These are phyloP conservation scores for Lepus europaeus DNA, from an alignment of 2,113 vertebrate species.

Conservation along the genomic window DNA sequence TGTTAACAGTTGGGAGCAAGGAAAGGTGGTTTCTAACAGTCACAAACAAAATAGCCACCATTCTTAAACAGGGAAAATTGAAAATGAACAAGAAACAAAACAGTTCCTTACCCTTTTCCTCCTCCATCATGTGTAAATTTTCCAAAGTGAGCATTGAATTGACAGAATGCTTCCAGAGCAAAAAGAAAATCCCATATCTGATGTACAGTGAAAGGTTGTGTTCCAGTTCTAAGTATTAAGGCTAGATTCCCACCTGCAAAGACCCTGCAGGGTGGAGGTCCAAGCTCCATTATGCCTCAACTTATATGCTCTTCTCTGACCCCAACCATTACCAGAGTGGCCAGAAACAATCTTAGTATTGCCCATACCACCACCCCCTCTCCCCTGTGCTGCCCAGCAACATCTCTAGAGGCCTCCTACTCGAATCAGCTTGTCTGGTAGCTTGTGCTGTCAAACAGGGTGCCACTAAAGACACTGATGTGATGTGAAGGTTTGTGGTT, in stretches of 20 bases:
- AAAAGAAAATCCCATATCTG: conserved; percentile 2
- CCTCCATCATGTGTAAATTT: background rate
- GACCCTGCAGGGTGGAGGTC: background rate
- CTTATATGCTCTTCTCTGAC: conserved; percentile 45
- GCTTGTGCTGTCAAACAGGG: conserved; percentile 58
- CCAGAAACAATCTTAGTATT: conserved; percentile 62
- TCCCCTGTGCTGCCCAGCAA: background rate
- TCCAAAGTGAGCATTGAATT: background rate
- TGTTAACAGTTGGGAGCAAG: background rate
- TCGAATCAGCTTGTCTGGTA: conserved; percentile 60
- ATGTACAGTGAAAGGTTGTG: conserved; percentile 3
- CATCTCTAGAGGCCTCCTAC: conserved; percentile 29
- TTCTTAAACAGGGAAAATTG: background rate
- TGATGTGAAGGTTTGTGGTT: conserved; percentile 65
- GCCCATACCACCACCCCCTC: background rate
- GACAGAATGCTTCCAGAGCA: background rate
- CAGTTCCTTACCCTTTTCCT: background rate
- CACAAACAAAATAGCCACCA: background rate
- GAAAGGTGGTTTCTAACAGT: background rate
- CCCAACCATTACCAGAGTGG: conserved; percentile 35
- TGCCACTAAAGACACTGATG: conserved; percentile 73
- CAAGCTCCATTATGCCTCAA: background rate
- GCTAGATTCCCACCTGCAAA: conserved; percentile 10
- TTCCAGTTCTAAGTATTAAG: background rate
- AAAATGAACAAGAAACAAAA: background rate